Base-by-base conservation (phyloP, 1,140 invertebrate species). In the Plodia interpunctella region DNA sequence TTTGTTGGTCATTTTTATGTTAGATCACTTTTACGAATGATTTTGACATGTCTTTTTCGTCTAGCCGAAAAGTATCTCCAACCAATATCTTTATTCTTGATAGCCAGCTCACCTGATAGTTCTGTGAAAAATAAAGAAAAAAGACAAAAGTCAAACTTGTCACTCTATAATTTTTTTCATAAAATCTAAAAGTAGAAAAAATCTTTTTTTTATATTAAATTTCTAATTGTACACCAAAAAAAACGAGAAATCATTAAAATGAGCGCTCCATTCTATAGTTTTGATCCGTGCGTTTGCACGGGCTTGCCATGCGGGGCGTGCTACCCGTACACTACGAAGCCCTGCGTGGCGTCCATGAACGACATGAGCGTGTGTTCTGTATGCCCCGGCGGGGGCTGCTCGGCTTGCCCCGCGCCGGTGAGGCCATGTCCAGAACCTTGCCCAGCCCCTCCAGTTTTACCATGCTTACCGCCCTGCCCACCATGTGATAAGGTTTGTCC, bases 181-280 rank as follows among this genome's bases (percentile, higher is more conserved):
- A 15, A 15, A 53, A 51, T 51, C 18, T 20, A 53, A 60, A 25
- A 30, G 4, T 38, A 5, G 21, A 19, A 55, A 35, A 30, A 55
- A 49, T 30, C 44, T 17, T 9, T 1, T 35, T 49, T 54, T 53
- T 53, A 5, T 21, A 53, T 25, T 53, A 53, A 53, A 53, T 53
- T 19, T 25, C 4, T 25, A 53, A 25, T 21, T 53, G 21, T 11
- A 51, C 49, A 44, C 3, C 44, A 49, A 74, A 68, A 77, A 76
- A 70, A 70, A 62, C 50, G 50, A 51, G 62, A 74, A 72, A 72
- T 68, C 28, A 25, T 30, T 18, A 75, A 77, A 78, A 83, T 83
- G 80, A 81, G 77, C 71, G 80, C 80, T 62, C 72, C 76, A 11
- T 87, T 84, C 55, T 87, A 87, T 57, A 86, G 80, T 61, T 84